Percentiles rank a stretch among this genome's conserved stretches.
These are phyloP conservation scores for Harpalus rufipes DNA, from an alignment of 2,888 invertebrate species.

Conservation along the genomic window DNA sequence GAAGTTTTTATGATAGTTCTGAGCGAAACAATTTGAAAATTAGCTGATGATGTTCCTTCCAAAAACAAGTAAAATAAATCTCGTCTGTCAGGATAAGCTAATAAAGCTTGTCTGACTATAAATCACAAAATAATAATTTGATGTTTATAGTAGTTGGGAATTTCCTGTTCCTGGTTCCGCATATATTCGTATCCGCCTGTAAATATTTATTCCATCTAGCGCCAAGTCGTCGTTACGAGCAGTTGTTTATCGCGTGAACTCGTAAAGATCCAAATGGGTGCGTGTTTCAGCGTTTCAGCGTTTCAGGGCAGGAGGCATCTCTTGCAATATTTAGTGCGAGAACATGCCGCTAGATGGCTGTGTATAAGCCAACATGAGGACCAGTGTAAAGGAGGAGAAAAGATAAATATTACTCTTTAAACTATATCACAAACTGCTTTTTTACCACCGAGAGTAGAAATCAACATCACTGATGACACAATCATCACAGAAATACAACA, in stretches of 20 bases:
- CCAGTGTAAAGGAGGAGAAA: neutral
- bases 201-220: slow-evolving; percentile 44
- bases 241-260: slow-evolving; percentile 54
- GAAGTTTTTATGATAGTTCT: neutral
- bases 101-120: slow-evolving; percentile 21
- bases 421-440: neutral
- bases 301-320: slow-evolving; percentile 31
- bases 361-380: neutral
- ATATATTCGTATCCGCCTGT: slow-evolving; percentile 48
- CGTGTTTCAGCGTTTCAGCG: slow-evolving; percentile 26
- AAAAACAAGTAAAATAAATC: slow-evolving; percentile 19
- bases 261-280: slow-evolving; percentile 54
- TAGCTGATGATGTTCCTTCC: slow-evolving; percentile 5
- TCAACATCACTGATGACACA: no score
- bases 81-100: slow-evolving; percentile 19
- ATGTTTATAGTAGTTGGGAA: slow-evolving; percentile 41
- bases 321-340: slow-evolving; percentile 62
- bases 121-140: slow-evolving; percentile 42
- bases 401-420: neutral
- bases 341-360: slow-evolving; percentile 27
- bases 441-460: no score
- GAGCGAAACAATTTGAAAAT: neutral
- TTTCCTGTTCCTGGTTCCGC: slow-evolving; percentile 48
- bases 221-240: slow-evolving; percentile 47
- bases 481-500: no score